Conservation (phyloP, 2,888 invertebrate genomes). For the Leucophora obtusa region DNA sequence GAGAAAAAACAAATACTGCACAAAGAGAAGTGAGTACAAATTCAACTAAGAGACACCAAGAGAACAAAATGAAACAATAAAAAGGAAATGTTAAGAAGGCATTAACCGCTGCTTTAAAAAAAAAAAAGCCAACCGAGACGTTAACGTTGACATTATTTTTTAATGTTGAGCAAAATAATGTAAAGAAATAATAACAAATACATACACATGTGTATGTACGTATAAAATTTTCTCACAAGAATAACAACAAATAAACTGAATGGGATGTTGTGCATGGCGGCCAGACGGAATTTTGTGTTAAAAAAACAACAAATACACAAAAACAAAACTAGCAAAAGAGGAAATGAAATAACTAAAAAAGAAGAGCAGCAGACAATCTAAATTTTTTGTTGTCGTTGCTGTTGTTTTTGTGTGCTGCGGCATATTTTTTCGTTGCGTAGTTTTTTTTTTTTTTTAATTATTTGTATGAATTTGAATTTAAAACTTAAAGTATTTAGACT, state of each 20-base stretch:
- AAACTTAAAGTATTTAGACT: slow-evolving; percentile 2
- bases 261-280: slow-evolving; percentile 38
- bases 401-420: slow-evolving; percentile 26
- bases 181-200: not conserved
- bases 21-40: not conserved
- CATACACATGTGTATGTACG: not conserved
- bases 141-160: slow-evolving; percentile 11
- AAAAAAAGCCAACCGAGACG: slow-evolving; percentile 43
- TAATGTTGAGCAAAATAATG: slow-evolving; percentile 1
- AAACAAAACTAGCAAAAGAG: not conserved
- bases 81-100: slow-evolving; percentile 60
- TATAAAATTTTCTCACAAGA: not conserved
- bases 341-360: slow-evolving; percentile 23
- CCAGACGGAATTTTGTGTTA: slow-evolving; percentile 48
- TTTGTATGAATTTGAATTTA: slow-evolving; percentile 7
- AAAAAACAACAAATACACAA: not conserved
- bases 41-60: not conserved
- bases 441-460: slow-evolving; percentile 14
- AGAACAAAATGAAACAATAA: slow-evolving; percentile 34
- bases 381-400: not conserved
- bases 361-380: slow-evolving; percentile 41
- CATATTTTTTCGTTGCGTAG: slow-evolving; percentile 34
- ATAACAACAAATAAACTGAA: not conserved
- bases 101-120: slow-evolving; percentile 58
- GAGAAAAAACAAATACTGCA: not conserved